Percentiles rank a stretch among this genome's conserved stretches.
Evolutionary conservation across 2,888 invertebrate species (phyloP).

Genomic region (Gordius sp.): DNA sequence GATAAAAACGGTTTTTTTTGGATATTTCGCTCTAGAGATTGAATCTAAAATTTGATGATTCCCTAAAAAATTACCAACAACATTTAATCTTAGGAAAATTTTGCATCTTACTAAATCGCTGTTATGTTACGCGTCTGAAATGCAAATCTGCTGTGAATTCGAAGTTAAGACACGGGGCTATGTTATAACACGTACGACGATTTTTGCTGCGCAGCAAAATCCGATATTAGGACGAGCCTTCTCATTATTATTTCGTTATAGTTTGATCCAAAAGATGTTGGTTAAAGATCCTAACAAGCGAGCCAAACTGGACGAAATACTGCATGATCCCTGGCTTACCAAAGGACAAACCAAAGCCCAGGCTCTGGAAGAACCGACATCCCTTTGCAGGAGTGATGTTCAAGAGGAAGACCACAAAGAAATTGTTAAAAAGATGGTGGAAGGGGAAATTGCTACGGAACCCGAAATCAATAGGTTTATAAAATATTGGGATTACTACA

Average conservation of each 20-base stretch:
- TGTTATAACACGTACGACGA: no score
- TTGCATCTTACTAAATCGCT: background rate
- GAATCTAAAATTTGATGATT: no score
- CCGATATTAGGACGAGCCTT: no score
- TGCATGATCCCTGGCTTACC: slow-evolving; percentile 48
- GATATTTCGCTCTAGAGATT: no score
- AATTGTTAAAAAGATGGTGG: slow-evolving; percentile 80
- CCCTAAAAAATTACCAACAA: no score
- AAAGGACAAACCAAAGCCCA: background rate
- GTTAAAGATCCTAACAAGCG: slow-evolving; percentile 70
- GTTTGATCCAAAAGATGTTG: slow-evolving; percentile 68
- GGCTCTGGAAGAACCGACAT: background rate
- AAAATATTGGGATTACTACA: no score
- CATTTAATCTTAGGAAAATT: no score
- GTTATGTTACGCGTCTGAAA: background rate
- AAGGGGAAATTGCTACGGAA: slow-evolving; percentile 69
- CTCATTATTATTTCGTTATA: no score
- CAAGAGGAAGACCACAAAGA: slow-evolving; percentile 65
- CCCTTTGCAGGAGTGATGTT: slow-evolving; percentile 32
- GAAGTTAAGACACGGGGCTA: background rate
- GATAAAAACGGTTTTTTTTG: background rate
- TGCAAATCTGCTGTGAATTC: background rate
- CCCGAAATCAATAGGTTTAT: slow-evolving; percentile 80
- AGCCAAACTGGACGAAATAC: slow-evolving; percentile 59
- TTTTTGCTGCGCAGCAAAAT: no score